Percentiles rank a stretch among this genome's conserved stretches.
These are phyloP conservation scores for Acleris emargana DNA, from an alignment of 2,888 invertebrate species.

Conservation along the genomic window DNA sequence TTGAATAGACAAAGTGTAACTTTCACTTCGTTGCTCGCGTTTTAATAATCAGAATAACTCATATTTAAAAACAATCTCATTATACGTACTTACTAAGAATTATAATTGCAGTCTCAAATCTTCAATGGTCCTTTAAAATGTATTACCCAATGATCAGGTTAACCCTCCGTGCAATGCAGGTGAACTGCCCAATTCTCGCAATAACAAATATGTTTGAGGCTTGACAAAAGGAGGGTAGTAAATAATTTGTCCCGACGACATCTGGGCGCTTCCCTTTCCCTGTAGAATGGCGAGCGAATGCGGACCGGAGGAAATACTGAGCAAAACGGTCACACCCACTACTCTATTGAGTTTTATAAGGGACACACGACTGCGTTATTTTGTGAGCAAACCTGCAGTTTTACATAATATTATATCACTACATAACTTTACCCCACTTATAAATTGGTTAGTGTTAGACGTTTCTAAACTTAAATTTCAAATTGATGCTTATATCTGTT, in stretches of 20 bases:
- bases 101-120: no score
- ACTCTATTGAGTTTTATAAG: constrained; percentile 59
- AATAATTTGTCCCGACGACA: constrained; percentile 80
- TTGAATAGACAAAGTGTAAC: no score
- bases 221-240: constrained; percentile 73
- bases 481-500: no score
- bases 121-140: not conserved
- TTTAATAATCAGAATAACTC: no score
- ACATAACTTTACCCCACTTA: no score
- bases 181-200: constrained; percentile 49
- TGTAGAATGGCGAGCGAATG: constrained; percentile 61
- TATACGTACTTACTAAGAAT: no score
- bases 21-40: no score
- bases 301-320: constrained; percentile 58
- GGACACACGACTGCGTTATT: constrained; percentile 22
- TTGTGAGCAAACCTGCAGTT: constrained; percentile 7
- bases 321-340: constrained; percentile 74
- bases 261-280: constrained; percentile 77
- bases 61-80: no score
- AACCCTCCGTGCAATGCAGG: constrained; percentile 15
- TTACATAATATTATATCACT: not conserved
- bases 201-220: constrained; percentile 54
- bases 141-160: constrained; percentile 8
- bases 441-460: not conserved
- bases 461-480: no score